Evolutionary conservation across 1,140 invertebrate species (phyloP).

Genomic region (Phortica variegata): DNA sequence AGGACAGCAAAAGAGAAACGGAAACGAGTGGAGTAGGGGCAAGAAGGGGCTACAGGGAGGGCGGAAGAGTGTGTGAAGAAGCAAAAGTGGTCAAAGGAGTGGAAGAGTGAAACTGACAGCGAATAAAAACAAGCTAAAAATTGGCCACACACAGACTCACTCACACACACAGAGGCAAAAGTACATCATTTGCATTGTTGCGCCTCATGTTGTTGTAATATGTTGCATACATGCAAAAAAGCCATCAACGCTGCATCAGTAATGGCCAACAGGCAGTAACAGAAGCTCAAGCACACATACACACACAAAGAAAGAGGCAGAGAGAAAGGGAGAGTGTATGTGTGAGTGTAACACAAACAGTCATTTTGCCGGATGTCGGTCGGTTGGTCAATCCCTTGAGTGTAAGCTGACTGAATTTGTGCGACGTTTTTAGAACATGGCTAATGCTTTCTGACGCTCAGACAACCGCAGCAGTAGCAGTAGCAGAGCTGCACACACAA

Average conservation of each 20-base stretch:
- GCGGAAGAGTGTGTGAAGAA: too few species aligned
- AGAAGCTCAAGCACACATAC: neutral
- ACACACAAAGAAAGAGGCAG: conserved; percentile 4
- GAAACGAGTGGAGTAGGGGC: neutral
- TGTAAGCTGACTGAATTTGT: conserved; percentile 19
- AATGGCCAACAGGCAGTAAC: conserved; percentile 44
- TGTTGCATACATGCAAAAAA: conserved; percentile 16
- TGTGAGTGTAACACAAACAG: too few species aligned
- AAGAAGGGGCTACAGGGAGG: too few species aligned
- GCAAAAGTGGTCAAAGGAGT: neutral
- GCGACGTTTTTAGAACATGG: conserved; percentile 38
- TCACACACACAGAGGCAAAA: conserved; percentile 5
- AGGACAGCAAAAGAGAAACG: conserved; percentile 2
- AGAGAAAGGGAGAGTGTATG: too few species aligned
- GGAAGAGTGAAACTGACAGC: conserved; percentile 2
- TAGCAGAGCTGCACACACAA: neutral
- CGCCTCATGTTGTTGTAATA: neutral
- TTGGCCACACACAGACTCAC: conserved; percentile 7
- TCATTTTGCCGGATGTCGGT: conserved; percentile 9
- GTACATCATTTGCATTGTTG: conserved; percentile 3
- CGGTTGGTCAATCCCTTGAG: neutral
- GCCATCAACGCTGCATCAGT: conserved; percentile 45
- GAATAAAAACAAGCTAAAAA: conserved; percentile 16
- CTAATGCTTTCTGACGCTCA: conserved; percentile 25
- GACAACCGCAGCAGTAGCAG: conserved; percentile 11